These are phyloP conservation scores for Andinoacara biseriatus DNA, from an alignment of 2,113 vertebrate species.

Conservation along the genomic window DNA sequence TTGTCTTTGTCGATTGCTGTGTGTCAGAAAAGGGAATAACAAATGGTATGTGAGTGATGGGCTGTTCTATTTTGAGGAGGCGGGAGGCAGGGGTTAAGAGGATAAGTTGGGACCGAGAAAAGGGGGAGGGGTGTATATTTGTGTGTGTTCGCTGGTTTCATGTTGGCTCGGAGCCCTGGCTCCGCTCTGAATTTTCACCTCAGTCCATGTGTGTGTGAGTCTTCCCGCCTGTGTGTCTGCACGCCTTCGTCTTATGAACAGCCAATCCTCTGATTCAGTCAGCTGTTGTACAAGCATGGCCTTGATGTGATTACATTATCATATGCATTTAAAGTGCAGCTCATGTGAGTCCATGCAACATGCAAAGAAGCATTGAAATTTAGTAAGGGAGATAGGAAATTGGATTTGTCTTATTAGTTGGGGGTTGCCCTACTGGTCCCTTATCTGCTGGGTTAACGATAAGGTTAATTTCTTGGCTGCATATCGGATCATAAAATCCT, in stretches of 20 bases:
- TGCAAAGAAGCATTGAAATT: conserved; percentile 24
- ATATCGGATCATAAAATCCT: conserved; percentile 14
- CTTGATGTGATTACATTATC: conserved; percentile 62
- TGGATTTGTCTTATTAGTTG: conserved; percentile 20
- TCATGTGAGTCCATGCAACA: conserved; percentile 27
- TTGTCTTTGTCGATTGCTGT: conserved; percentile 62
- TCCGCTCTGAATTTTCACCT: conserved; percentile 29
- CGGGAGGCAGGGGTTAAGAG: conserved; percentile 58
- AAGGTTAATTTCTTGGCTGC: conserved; percentile 31
- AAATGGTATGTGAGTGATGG: conserved; percentile 56
- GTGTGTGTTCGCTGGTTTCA: conserved; percentile 2
- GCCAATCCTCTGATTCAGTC: conserved; percentile 52
- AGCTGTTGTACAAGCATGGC: conserved; percentile 34
- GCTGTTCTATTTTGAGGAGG: conserved; percentile 64
- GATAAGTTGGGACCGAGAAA: conserved; percentile 40
- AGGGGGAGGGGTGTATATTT: background rate
- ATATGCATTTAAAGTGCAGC: conserved; percentile 46
- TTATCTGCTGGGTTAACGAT: conserved; percentile 31
- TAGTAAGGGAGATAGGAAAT: background rate
- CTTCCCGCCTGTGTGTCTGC: background rate
- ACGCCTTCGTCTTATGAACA: conserved; percentile 41
- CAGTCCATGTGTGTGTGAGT: background rate
- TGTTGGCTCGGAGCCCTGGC: conserved; percentile 51
- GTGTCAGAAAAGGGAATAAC: conserved; percentile 61
- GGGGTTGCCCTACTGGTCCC: conserved; percentile 13